A percentile compares a stretch with the other conserved stretches of the same genome.
Evolutionary conservation across 2,113 vertebrate genomes (phyloP).

Genomic region (Cyprinodon tularosa): DNA sequence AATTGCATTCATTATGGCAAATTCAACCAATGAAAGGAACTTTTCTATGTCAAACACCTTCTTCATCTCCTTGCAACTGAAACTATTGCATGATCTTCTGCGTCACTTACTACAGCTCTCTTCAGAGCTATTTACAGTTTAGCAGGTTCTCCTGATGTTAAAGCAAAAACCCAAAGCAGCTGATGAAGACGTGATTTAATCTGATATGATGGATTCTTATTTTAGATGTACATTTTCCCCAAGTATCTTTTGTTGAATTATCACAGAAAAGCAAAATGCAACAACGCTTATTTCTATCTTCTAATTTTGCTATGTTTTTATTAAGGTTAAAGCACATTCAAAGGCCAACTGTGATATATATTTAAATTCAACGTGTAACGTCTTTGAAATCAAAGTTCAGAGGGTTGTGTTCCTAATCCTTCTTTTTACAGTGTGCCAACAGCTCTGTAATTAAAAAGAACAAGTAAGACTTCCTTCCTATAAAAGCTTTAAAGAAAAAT

Average conservation of each 20-base stretch:
- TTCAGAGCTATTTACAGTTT: not conserved
- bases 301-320: not conserved
- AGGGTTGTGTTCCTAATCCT: not conserved
- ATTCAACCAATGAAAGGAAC: not conserved
- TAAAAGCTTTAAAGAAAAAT: conserved; percentile 57
- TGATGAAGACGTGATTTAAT: not conserved
- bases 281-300: not conserved
- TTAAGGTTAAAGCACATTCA: not conserved
- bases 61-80: not conserved
- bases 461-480: conserved; percentile 23
- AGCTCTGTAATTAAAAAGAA: conserved; percentile 25
- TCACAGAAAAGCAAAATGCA: not conserved
- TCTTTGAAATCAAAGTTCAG: not conserved
- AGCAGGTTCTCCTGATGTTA: not conserved
- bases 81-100: not conserved
- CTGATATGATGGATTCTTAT: not conserved
- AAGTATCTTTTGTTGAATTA: no score
- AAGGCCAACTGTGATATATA: not conserved
- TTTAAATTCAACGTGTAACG: not conserved
- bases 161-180: not conserved
- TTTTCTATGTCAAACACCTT: not conserved
- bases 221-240: no score
- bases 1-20: not conserved
- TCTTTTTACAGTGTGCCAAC: not conserved
- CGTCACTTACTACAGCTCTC: not conserved